Evolutionary conservation across 2,113 vertebrate species (phyloP).

Genomic region (Chlamydotis undulata): DNA sequence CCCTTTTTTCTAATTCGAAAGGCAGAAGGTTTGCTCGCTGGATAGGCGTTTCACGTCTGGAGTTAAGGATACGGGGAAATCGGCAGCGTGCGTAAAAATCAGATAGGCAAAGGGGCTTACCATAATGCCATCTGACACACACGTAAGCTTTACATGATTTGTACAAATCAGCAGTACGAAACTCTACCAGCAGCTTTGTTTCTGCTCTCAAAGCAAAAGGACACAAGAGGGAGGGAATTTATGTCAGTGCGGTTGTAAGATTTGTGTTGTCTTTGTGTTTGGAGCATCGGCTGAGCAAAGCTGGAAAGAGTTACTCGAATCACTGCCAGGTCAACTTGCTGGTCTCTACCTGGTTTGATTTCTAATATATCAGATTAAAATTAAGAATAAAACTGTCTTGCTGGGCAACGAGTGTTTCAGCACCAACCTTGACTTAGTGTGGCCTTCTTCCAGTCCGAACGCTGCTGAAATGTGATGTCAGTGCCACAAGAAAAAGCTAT

Average conservation of each 20-base stretch:
- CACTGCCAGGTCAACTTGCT: neutral
- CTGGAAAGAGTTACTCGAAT: neutral
- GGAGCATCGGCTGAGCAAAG: neutral
- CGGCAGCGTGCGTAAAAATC: neutral
- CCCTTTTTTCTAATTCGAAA: neutral
- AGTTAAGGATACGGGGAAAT: neutral
- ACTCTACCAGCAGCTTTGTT: neutral
- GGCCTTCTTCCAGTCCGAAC: neutral
- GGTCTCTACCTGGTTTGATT: neutral
- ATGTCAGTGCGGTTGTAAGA: fast-evolving
- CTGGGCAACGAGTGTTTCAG: neutral
- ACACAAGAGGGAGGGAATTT: neutral
- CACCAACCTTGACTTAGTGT: neutral
- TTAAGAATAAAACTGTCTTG: neutral
- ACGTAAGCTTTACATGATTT: neutral
- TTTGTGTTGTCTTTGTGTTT: neutral
- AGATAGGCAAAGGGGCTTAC: neutral
- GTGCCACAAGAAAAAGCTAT: too few species aligned
- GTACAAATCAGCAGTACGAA: constrained; percentile 10
- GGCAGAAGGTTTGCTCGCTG: neutral
- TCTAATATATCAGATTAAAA: neutral
- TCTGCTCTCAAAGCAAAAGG: neutral
- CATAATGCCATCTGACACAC: neutral
- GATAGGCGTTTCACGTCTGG: fast-evolving
- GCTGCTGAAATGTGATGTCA: neutral